Evolutionary conservation across 1,140 invertebrate species (phyloP).

Genomic region (Venustaconcha ellipsiformis): DNA sequence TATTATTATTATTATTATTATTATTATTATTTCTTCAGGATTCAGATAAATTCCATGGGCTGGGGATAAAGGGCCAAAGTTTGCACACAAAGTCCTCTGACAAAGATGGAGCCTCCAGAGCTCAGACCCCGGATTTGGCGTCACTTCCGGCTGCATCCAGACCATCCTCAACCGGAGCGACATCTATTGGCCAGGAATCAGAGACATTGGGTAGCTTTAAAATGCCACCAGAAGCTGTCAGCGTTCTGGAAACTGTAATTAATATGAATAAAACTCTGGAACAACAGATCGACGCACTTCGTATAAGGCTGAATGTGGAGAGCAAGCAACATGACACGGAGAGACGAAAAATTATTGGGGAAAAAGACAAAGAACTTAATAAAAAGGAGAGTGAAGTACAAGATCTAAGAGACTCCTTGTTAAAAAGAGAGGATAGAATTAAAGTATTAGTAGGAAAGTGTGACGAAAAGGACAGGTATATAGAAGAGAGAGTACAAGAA

Average conservation of each 20-base stretch:
- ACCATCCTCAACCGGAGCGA: conserved; percentile 14
- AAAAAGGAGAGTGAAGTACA: conserved; percentile 51
- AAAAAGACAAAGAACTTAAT: conserved; percentile 42
- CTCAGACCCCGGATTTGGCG: conserved; percentile 8
- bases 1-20: conserved; percentile 6
- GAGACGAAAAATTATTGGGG: conserved; percentile 39
- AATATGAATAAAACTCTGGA: conserved; percentile 47
- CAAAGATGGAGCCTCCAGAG: conserved; percentile 29
- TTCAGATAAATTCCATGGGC: conserved; percentile 13
- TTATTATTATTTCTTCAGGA: conserved; percentile 1
- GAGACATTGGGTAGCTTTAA: conserved; percentile 34
- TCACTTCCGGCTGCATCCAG: conserved; percentile 22
- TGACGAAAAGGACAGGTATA: conserved; percentile 43
- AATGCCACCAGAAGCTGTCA: conserved; percentile 37
- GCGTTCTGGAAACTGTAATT: conserved; percentile 43
- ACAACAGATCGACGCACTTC: conserved; percentile 51
- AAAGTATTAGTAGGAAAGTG: conserved; percentile 34
- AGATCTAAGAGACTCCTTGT: conserved; percentile 48
- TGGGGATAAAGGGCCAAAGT: conserved; percentile 38
- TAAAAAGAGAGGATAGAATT: conserved; percentile 48
- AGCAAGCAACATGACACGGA: conserved; percentile 49
- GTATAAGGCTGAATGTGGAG: conserved; percentile 49
- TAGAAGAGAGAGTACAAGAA: conserved; percentile 47
- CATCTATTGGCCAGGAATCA: conserved; percentile 11
- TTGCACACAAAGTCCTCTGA: conserved; percentile 25